Conservation (phyloP, 2,888 invertebrate genomes). For the Caenorhabditis parvicauda region DNA sequence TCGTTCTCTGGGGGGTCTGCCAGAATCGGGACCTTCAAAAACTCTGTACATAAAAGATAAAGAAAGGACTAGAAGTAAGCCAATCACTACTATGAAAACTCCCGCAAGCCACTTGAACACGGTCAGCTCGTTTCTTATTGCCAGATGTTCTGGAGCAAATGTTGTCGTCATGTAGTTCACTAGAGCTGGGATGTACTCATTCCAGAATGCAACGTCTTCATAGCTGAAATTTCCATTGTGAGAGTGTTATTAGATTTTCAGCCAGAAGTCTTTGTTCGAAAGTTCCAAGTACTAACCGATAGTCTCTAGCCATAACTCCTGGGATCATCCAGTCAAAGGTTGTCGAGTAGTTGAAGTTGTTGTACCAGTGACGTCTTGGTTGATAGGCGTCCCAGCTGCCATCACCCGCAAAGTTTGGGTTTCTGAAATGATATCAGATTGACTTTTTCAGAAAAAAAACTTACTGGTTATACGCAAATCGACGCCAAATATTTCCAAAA, state of each 20-base stretch:
- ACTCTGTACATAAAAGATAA: slow-evolving; percentile 45
- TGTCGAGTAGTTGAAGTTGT: slow-evolving; percentile 59
- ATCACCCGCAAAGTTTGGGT: slow-evolving; percentile 58
- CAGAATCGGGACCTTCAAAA: slow-evolving; percentile 15
- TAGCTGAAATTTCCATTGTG: slow-evolving; percentile 6
- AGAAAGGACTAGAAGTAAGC: slow-evolving; percentile 43
- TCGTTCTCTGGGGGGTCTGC: slow-evolving; percentile 7
- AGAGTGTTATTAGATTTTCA: not conserved
- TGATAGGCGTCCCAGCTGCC: slow-evolving; percentile 54
- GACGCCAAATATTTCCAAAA: slow-evolving; percentile 51
- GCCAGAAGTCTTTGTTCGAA: slow-evolving; percentile 10
- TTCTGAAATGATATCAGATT: slow-evolving; percentile 21
- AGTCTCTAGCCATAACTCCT: slow-evolving; percentile 49
- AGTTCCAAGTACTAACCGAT: slow-evolving; percentile 51
- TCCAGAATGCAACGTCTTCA: slow-evolving; percentile 57
- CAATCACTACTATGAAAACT: slow-evolving; percentile 40
- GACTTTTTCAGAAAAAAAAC: slow-evolving; percentile 4
- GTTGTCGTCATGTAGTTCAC: slow-evolving; percentile 63
- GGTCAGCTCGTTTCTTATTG: slow-evolving; percentile 43
- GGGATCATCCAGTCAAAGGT: slow-evolving; percentile 35
- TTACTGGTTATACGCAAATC: slow-evolving; percentile 53
- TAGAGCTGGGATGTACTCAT: slow-evolving; percentile 58
- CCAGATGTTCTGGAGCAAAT: slow-evolving; percentile 57
- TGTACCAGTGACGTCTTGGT: slow-evolving; percentile 59
- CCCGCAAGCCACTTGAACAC: slow-evolving; percentile 46